Conservation (phyloP, 2,888 invertebrate species). For the Cheilosia vernalis region DNA sequence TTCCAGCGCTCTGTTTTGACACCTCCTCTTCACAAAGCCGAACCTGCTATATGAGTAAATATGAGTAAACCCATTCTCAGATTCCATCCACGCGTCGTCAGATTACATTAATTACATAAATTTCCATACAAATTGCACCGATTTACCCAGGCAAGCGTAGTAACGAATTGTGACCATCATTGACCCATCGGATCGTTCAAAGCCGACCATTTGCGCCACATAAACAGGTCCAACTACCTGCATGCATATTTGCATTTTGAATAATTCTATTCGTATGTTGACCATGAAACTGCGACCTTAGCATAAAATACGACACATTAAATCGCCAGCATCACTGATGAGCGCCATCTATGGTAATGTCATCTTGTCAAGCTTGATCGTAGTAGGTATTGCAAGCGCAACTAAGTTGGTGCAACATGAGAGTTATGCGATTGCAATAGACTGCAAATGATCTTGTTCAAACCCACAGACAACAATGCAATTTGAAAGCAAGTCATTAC, state of each 20-base stretch:
- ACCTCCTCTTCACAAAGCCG: neutral
- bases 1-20: neutral
- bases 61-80: constrained; percentile 25
- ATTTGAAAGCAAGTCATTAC: constrained; percentile 17
- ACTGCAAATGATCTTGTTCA: neutral
- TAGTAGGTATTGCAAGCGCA: neutral
- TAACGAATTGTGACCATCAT: constrained; percentile 29
- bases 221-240: constrained; percentile 17
- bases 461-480: constrained; percentile 1
- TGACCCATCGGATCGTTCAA: constrained; percentile 25
- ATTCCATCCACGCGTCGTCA: constrained; percentile 41
- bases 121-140: constrained; percentile 35
- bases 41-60: constrained; percentile 3
- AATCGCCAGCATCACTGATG: constrained; percentile 9
- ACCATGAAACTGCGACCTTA: constrained; percentile 60
- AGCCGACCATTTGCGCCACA: neutral
- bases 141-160: constrained; percentile 12
- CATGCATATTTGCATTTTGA: constrained; percentile 17
- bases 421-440: constrained; percentile 1
- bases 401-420: neutral
- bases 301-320: constrained; percentile 27
- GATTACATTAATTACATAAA: constrained; percentile 49
- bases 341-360: constrained; percentile 7
- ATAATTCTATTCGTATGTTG: constrained; percentile 39
- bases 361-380: neutral